phyloP scores from a whole-genome alignment of 2,888 invertebrate genomes.

The Helobdella robusta region DNA sequence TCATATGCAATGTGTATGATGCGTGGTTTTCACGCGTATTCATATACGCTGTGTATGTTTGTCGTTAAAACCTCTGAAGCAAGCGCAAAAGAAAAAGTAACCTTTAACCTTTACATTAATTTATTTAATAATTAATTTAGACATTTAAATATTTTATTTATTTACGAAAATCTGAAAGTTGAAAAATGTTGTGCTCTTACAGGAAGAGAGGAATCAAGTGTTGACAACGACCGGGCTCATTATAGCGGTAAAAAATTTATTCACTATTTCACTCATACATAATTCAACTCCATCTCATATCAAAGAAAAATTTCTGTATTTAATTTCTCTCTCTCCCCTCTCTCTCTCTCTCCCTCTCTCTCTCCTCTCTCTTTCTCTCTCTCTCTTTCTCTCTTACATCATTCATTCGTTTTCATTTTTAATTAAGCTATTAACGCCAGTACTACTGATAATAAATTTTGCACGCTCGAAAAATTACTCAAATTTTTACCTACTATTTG shows the following conservation, averaged over 20 bases:
- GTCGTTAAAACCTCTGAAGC: too few species aligned
- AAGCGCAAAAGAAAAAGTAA: too few species aligned
- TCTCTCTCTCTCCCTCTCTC: constrained; percentile 3
- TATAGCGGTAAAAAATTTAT: constrained; percentile 30
- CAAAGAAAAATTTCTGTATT: background rate
- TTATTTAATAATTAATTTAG: background rate
- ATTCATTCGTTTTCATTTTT: background rate
- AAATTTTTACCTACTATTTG: too few species aligned
- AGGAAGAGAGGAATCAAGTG: constrained; percentile 34
- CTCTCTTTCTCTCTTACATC: background rate
- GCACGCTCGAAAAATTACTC: too few species aligned
- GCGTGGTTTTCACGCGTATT: too few species aligned
- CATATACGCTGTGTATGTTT: too few species aligned
- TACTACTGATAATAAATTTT: too few species aligned
- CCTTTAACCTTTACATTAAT: too few species aligned
- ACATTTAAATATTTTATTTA: background rate
- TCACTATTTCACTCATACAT: background rate
- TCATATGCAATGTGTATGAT: too few species aligned
- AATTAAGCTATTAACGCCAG: too few species aligned
- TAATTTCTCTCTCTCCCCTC: background rate
- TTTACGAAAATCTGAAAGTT: background rate
- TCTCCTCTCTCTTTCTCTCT: constrained; percentile 1
- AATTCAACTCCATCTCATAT: background rate
- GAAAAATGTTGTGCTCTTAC: too few species aligned
- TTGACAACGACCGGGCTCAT: constrained; percentile 33